A percentile compares a stretch with the other conserved stretches of the same genome.
phyloP scores from a whole-genome alignment of 1,140 invertebrate species.

The Magallana gigas region DNA sequence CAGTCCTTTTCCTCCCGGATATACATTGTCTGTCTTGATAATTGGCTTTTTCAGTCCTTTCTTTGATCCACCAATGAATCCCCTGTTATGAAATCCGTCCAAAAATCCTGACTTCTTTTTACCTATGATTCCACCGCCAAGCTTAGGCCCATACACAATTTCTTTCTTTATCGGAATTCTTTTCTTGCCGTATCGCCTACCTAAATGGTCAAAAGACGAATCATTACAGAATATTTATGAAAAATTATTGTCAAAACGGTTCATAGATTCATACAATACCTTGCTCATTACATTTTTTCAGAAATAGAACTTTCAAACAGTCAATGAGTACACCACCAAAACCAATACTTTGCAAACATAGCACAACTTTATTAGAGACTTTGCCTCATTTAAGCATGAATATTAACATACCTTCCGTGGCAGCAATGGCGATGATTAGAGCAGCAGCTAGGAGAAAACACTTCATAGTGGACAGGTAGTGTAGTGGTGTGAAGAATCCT shows the following conservation, averaged over 20 bases:
- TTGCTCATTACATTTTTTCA: too few relatives aligned
- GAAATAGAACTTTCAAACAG: too few relatives aligned
- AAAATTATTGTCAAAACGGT: too few relatives aligned
- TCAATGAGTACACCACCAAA: too few relatives aligned
- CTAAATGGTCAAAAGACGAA: not conserved
- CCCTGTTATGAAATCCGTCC: not conserved
- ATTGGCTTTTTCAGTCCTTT: not conserved
- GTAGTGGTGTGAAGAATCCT: not conserved
- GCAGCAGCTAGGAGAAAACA: not conserved
- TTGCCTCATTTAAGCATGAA: too few relatives aligned
- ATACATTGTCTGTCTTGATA: not conserved
- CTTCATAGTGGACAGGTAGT: not conserved
- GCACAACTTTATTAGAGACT: too few relatives aligned
- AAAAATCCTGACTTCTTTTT: not conserved
- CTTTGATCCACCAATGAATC: not conserved
- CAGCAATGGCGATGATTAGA: not conserved
- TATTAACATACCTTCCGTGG: not conserved
- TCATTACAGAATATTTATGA: too few relatives aligned
- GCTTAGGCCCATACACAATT: not conserved
- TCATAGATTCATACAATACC: too few relatives aligned
- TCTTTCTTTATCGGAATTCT: not conserved
- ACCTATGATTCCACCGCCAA: not conserved
- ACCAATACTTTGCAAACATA: too few relatives aligned
- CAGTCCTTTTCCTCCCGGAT: not conserved
- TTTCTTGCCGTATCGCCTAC: constrained; percentile 17